Evolutionary conservation across 2,113 vertebrate species (phyloP), one percentile per base, ranked within the genome.

Genomic region (Oostethus manadensis): DNA sequence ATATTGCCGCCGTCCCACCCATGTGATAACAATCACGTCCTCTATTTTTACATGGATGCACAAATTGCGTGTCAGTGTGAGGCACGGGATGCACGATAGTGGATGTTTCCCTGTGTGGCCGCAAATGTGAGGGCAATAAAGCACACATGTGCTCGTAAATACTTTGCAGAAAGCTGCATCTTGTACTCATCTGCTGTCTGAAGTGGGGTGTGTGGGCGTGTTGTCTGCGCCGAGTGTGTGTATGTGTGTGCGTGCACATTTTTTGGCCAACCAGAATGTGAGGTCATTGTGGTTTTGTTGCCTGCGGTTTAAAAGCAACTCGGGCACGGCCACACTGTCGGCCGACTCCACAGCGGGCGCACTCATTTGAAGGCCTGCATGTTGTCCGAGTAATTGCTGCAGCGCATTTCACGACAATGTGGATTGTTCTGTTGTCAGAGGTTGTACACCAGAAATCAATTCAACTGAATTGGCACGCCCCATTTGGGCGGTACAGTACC

Each of bases 201-300:
- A 57, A 44, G 58, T 53, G 42, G 26, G 56, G 42, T 68, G 60
- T 71, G 75, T 68, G 62, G 72, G 63, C 45, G 72, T 68, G 63
- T 65, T 51, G 50, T 62, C 71, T 70, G 9, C 26, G 47, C 21
- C 51, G 26, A 48, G 50, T 58, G 22, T 56, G 55, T 48, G 33
- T 58, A 33, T 69, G 57, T 68, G 73, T 67, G 57, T 69, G 61
- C 40, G 70, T 69, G 64, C 16, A 51, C 51, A 55, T 63, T 60
- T 51, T 45, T 62, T 60, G 66, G 58, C 71, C 54, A 64, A 55
- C 66, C 26, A 71, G 81, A 77, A 80, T 86, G 71, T 81, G 80
- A 85, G 81, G 78, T 84, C 77, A 80, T 80, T 15, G 77, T 59
- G 79, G 78, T 84, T 55, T 82, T 82, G 68, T 49, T 73, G 66